phyloP scores from a whole-genome alignment of 2,113 vertebrate genomes.

The Hemiprocne comata region DNA sequence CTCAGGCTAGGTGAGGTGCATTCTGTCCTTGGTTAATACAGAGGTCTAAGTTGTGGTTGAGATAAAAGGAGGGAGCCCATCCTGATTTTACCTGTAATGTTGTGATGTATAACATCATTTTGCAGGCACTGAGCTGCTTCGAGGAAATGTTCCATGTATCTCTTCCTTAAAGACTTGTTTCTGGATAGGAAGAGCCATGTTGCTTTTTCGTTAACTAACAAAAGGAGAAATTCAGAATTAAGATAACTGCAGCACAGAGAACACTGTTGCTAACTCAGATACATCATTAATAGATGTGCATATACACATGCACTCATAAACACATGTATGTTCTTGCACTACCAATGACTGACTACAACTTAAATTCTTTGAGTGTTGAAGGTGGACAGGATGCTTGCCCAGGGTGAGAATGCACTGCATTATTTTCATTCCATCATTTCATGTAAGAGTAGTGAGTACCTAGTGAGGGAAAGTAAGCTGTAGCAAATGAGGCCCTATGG shows the following conservation, averaged over 20 bases:
- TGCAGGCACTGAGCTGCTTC: constrained; percentile 73
- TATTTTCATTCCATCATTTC: neutral
- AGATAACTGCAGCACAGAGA: neutral
- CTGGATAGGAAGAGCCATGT: constrained; percentile 80
- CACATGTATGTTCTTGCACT: neutral
- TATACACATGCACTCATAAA: too few species aligned
- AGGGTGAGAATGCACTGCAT: neutral
- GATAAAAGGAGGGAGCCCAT: neutral
- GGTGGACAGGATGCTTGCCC: neutral
- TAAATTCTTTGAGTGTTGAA: neutral
- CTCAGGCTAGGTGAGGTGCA: neutral
- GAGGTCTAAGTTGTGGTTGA: neutral
- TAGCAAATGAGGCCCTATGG: neutral
- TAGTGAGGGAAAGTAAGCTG: neutral
- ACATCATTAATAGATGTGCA: neutral
- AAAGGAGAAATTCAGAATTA: neutral
- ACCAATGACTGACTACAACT: neutral
- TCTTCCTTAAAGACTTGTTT: constrained; percentile 77
- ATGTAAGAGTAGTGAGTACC: neutral
- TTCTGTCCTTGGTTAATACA: neutral
- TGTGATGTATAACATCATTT: neutral
- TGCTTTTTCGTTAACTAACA: constrained; percentile 64
- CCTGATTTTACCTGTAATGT: constrained; percentile 76
- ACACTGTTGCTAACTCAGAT: neutral
- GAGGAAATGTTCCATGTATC: constrained; percentile 52